Evolutionary conservation across 2,797 vertebrate species (phyloP).

Genomic region (Scyliorhinus canicula): DNA sequence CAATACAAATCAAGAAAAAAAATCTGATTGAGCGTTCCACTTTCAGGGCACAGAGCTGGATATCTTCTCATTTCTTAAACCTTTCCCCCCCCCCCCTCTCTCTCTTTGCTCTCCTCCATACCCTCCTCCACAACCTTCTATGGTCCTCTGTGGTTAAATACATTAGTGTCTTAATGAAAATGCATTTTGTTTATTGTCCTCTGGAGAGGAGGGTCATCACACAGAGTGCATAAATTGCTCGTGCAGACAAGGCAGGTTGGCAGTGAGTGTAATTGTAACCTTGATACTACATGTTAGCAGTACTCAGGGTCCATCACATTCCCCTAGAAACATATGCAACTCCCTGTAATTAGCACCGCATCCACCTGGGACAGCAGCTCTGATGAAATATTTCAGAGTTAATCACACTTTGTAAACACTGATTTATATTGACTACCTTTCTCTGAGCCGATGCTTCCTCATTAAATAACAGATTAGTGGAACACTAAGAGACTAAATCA

Average conservation of each 20-base stretch:
- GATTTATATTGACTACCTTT: slow-evolving; percentile 99
- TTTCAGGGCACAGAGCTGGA: slow-evolving; percentile 48
- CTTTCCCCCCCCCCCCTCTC: no score
- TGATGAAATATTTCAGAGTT: slow-evolving; percentile 90
- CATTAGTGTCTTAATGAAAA: slow-evolving; percentile 77
- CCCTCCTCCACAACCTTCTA: slow-evolving; percentile 47
- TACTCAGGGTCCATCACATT: slow-evolving; percentile 56
- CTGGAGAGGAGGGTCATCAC: slow-evolving; percentile 65
- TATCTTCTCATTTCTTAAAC: slow-evolving; percentile 50
- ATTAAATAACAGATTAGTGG: slow-evolving; percentile 95
- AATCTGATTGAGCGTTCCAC: slow-evolving; percentile 43
- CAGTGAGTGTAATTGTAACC: slow-evolving; percentile 63
- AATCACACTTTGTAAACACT: slow-evolving; percentile 96
- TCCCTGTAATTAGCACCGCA: slow-evolving; percentile 75
- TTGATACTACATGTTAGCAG: slow-evolving; percentile 59
- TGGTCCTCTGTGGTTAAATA: slow-evolving; percentile 65
- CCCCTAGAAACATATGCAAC: slow-evolving; percentile 60
- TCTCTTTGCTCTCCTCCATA: slow-evolving; percentile 56
- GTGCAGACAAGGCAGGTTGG: slow-evolving; percentile 56
- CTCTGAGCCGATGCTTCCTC: slow-evolving; percentile 91
- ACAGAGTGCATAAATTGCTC: slow-evolving; percentile 70
- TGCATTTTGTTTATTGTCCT: slow-evolving; percentile 70
- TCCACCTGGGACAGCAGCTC: slow-evolving; percentile 69
- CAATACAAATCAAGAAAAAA: slow-evolving; percentile 44
- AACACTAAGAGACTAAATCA: slow-evolving; percentile 73